Conservation (phyloP, 2,113 vertebrate genomes). For the Uropsilus gracilis region DNA sequence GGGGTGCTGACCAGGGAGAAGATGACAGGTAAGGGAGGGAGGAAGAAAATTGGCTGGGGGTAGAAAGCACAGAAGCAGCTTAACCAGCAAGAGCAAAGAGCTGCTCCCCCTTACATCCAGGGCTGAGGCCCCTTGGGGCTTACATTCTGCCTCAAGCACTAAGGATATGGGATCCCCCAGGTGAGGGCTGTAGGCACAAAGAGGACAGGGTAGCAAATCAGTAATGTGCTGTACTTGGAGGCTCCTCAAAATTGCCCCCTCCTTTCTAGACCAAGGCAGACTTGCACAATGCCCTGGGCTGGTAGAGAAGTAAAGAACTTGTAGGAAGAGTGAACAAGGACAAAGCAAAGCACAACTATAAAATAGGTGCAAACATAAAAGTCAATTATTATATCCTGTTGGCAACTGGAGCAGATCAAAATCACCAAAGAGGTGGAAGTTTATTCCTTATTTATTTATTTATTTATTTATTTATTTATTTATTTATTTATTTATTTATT, state of each 20-base stretch:
- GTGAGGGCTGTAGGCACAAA: not conserved
- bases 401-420: not conserved
- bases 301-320: too few species aligned
- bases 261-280: too few species aligned
- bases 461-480: too few species aligned
- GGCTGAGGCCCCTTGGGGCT: not conserved
- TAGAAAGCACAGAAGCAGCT: not conserved
- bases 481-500: too few species aligned
- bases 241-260: too few species aligned
- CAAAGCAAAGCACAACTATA: not conserved
- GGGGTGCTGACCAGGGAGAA: not conserved
- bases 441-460: too few species aligned
- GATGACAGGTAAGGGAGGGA: not conserved
- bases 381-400: not conserved
- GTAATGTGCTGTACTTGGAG: not conserved
- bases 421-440: not conserved
- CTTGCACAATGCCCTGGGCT: too few species aligned
- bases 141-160: not conserved
- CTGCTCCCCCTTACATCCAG: not conserved
- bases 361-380: not conserved
- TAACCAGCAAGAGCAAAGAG: fast-evolving
- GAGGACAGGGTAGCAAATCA: not conserved
- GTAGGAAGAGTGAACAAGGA: too few species aligned
- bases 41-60: not conserved
- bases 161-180: not conserved